Evolutionary conservation across 2,888 invertebrate species (phyloP), one percentile per base, ranked within the genome.

Genomic region (Ophraella communa): DNA sequence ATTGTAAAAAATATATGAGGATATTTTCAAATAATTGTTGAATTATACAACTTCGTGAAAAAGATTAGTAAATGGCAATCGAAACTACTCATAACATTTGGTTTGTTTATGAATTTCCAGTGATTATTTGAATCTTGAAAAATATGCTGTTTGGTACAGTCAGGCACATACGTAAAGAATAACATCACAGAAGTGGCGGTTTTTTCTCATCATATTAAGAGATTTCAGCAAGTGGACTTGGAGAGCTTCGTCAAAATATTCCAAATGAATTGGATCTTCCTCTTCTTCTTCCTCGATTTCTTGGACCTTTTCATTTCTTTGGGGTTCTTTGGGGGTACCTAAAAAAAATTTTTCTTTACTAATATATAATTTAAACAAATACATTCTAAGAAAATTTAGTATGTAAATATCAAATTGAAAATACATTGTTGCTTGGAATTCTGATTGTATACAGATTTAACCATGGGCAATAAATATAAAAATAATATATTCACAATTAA

Each of bases 111-210:
- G 45, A 55, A 59, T 33, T 54, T 14, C 10, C 71, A 71, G 71
- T 76, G 66, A 68, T 65, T 64, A 70, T 68, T 65, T 65, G 66
- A 65, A 70, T 66, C 65, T 62, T 67, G 74, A 71, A 72, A 76
- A 77, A 76, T 72, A 58, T 74, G 72, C 73, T 70, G 65, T 62
- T 60, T 75, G 73, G 71, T 72, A 76, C 76, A 76, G 77, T 69
- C 77, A 77, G 82, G 85, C 85, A 84, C 87, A 87, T 78, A 92
- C 93, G 81, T 92, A 89, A 75, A 95, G 85, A 77, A 91, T 87
- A 74, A 92, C 92, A 84, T 95, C 95, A 84, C 92, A 95, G 83
- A 95, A 93, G 80, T 94, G 91, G 63, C 90, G 88, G 80, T 92
- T 91, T 82, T 91, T 91, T 75, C 93, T 86, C 87, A 94, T 88